Conservation (phyloP, 2,113 vertebrate species). For the Sylvicapra grimmia region DNA sequence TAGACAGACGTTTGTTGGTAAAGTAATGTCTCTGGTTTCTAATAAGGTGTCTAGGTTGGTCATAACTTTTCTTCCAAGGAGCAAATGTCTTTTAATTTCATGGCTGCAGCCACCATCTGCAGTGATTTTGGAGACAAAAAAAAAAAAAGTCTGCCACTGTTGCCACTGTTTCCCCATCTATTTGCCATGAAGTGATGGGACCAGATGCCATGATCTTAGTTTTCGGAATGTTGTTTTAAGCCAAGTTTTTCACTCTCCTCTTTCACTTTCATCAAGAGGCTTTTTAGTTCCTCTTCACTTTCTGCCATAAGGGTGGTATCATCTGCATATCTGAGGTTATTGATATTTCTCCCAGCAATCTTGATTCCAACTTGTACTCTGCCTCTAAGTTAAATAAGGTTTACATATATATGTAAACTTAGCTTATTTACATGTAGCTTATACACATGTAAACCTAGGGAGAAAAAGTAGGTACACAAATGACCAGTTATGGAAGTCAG, state of each 20-base stretch:
- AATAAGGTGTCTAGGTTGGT: background rate
- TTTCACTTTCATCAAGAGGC: background rate
- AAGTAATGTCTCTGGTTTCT: background rate
- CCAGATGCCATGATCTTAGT: background rate
- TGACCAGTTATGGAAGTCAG: background rate
- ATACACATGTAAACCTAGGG: background rate
- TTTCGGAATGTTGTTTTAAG: background rate
- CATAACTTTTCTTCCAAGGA: background rate
- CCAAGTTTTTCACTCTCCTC: background rate
- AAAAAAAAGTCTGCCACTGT: background rate
- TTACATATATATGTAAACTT: background rate
- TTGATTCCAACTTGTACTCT: background rate
- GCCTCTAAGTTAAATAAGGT: background rate
- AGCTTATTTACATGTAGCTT: background rate
- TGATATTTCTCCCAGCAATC: background rate
- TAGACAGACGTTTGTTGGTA: background rate
- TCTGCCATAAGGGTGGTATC: background rate
- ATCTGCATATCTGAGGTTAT: background rate
- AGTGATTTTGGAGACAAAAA: background rate
- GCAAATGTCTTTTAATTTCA: background rate
- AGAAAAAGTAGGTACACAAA: background rate
- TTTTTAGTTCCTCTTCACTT: background rate
- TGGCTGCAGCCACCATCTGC: background rate
- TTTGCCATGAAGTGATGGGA: background rate
- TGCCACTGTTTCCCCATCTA: background rate